Evolutionary conservation across 2,797 vertebrate genomes (phyloP), one percentile per base, ranked within the genome.

Genomic region (Bryconaethiops microstoma): DNA sequence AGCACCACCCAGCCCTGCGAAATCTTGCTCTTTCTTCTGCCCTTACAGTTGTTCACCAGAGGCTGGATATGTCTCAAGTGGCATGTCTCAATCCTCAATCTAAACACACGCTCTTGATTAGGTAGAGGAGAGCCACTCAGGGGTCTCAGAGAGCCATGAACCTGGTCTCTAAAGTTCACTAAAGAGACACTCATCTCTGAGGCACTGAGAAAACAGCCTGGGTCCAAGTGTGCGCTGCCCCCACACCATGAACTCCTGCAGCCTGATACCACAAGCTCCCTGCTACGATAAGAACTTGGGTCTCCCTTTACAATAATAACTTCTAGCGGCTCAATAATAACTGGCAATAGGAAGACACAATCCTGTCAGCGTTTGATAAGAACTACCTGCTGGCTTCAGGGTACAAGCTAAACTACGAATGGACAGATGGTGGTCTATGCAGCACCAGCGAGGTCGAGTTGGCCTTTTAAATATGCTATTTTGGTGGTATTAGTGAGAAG

Each of bases 41-140:
- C 71, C 48, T 65, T 65, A 42, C 5, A 55, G 29, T 5, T 70
- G 67, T 13, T 59, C 39, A 40, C 12, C 52, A 60, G 55, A 39
- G 59, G 64, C 1, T 25, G 57, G n/a, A 17, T 45, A 35, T 35
- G 82, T 86, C 85, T 90, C 79, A 60, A 88, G 88, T 74, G 87
- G 77, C 57, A 21, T 68, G 74, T 67, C 48, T 81, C 52, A 42
- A 29, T 74, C 42, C 57, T 40, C 62, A 50, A 23, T 52, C 63
- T 55, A 60, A 62, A 48, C 70, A 48, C 63, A 68, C 68, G 23
- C 63, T 69, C 74, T 78, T 77, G 69, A 82, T 77, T 75, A 67
- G 19, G 17, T 50, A 73, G 68, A 72, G 23, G 29, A 59, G 69
- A 52, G 62, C 40, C 52, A 50, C 76, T 82, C 62, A 45, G 23